A percentile compares a stretch with the other conserved stretches of the same genome.
Conservation (phyloP, 2,888 invertebrate species). For the Herminia tarsipennalis region DNA sequence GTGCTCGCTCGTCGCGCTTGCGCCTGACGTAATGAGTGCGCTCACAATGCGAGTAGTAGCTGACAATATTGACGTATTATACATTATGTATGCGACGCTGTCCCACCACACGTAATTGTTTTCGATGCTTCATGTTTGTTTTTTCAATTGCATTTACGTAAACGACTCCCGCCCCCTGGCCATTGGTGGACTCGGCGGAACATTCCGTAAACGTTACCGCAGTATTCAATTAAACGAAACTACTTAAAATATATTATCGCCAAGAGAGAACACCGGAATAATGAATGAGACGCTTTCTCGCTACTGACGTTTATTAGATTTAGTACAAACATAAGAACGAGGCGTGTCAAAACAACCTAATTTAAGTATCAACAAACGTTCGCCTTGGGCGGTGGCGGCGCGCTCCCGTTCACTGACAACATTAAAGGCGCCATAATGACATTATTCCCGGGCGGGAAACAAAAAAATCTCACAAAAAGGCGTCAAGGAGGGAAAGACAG, state of each 20-base stretch:
- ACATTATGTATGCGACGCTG: slow-evolving; percentile 67
- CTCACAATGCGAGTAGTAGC: slow-evolving; percentile 73
- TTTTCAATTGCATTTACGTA: slow-evolving; percentile 51
- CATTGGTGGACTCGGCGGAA: slow-evolving; percentile 13
- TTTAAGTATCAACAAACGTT: slow-evolving; percentile 86
- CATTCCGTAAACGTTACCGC: slow-evolving; percentile 35
- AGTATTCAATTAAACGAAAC: slow-evolving; percentile 48
- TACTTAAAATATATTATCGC: slow-evolving; percentile 57
- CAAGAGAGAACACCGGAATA: slow-evolving; percentile 57
- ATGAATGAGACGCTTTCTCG: slow-evolving; percentile 72
- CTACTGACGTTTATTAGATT: slow-evolving; percentile 83
- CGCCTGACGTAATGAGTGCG: slow-evolving; percentile 70
- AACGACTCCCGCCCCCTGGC: slow-evolving; percentile 33
- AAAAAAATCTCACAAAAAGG: slow-evolving; percentile 79
- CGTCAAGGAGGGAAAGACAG: slow-evolving; percentile 74
- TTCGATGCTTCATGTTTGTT: slow-evolving; percentile 55
- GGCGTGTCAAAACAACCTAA: slow-evolving; percentile 85
- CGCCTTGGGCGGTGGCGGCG: slow-evolving; percentile 80
- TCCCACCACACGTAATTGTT: slow-evolving; percentile 64
- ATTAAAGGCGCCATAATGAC: slow-evolving; percentile 86
- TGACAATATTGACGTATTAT: slow-evolving; percentile 74
- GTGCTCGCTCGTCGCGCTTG: slow-evolving; percentile 62
- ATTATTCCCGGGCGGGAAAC: slow-evolving; percentile 82
- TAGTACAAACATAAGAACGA: slow-evolving; percentile 84
- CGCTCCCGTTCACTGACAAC: slow-evolving; percentile 80